Base-by-base conservation (phyloP, 2,888 invertebrate species). In the Thymelicus acteon region DNA sequence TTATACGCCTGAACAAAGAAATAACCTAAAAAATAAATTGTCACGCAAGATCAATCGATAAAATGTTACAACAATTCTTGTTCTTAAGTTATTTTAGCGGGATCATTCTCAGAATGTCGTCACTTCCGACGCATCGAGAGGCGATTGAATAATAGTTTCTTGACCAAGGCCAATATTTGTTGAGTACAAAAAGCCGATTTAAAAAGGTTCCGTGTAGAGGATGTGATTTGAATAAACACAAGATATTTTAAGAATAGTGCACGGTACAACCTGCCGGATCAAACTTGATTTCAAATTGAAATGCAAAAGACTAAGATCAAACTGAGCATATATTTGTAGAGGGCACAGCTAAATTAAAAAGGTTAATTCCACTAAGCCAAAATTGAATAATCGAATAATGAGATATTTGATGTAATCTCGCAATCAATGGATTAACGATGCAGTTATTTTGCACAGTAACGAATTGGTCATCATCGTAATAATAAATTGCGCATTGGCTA, bases 151-250 rank as follows among this genome's bases (percentile, higher is more conserved):
- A 89, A 85, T 85, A 83, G 75, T 75, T 79, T 80, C 82, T 88
- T 86, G 82, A 82, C 85, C 82, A 82, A 78, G 76, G 84, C 79
- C 80, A 87, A 90, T 87, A 86, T 88, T 87, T 85, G 83, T 79
- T 74, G 75, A 79, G 76, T 76, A 75, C 80, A 83, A 83, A 84
- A 82, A 84, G 72, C 80, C 78, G 80, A 82, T 80, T 77, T 75
- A 75, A 76, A 65, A 82, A 81, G 78, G 79, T 78, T 73, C 77
- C 83, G 79, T 73, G 75, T 77, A 72, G 75, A 78, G 79, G 82
- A 84, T 82, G 84, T 85, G 88, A 87, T 89, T 88, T 83, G 82
- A 89, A 86, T 86, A 86, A 87, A 86, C 83, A 86, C 84, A 24
- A 8, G 44, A 31, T 15, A 47, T 44, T 3, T 68, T 52, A 68